A percentile compares a stretch with the other conserved stretches of the same genome.
phyloP scores from a whole-genome alignment of 2,113 vertebrate species.

The Lophotis ruficrista region DNA sequence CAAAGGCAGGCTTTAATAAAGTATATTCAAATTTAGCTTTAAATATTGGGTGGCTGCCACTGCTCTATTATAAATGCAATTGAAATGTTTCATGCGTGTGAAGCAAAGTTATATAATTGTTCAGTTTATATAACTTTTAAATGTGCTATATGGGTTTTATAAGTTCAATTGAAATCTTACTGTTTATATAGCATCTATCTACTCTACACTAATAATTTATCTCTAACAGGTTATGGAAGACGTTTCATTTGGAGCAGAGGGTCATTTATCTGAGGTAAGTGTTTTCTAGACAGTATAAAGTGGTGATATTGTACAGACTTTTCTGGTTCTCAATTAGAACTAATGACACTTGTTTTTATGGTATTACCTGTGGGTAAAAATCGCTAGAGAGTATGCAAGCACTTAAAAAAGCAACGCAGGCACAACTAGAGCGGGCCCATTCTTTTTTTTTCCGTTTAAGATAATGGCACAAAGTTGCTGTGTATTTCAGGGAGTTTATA shows the following conservation, averaged over 20 bases:
- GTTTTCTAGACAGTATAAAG: constrained; percentile 33
- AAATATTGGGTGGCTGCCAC: background rate
- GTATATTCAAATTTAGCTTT: background rate
- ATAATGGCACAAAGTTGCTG: background rate
- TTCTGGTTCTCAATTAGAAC: constrained; percentile 20
- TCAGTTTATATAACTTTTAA: background rate
- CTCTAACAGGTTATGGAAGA: constrained; percentile 45
- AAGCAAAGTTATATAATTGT: background rate
- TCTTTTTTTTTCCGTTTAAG: background rate
- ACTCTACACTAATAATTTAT: background rate
- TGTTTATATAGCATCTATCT: background rate
- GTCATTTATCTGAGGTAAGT: constrained; percentile 55
- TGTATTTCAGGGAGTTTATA: background rate
- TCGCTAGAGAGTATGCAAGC: background rate
- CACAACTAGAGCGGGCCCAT: background rate
- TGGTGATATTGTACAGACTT: background rate
- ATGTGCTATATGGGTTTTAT: background rate
- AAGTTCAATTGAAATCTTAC: background rate
- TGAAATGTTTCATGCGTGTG: background rate
- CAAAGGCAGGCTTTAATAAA: constrained; percentile 7
- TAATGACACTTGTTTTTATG: background rate
- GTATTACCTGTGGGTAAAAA: background rate
- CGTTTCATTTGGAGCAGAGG: constrained; percentile 24
- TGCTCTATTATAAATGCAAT: background rate
- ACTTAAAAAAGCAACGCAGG: constrained; percentile 11